Evolutionary conservation across 1,140 invertebrate genomes (phyloP).

Genomic region (Penaeus indicus): DNA sequence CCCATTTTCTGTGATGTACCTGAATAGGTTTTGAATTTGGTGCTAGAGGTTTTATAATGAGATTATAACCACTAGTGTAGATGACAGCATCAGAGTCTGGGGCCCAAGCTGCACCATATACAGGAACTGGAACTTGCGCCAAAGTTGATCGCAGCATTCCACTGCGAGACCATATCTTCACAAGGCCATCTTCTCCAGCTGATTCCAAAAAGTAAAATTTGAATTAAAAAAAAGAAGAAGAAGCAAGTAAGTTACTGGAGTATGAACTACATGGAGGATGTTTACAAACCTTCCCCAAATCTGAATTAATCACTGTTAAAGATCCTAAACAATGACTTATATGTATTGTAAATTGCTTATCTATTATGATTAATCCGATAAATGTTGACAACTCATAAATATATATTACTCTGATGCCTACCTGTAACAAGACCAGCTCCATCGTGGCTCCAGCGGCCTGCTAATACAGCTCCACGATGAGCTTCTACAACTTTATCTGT

Average conservation of each 20-base stretch:
- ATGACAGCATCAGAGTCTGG: conserved; percentile 87
- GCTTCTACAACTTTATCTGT: conserved; percentile 94
- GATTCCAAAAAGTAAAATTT: background rate
- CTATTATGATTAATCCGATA: background rate
- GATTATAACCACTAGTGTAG: conserved; percentile 84
- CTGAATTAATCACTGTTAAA: background rate
- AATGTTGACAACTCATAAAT: background rate
- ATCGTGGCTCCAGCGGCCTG: conserved; percentile 88
- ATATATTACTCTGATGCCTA: conserved; percentile 68
- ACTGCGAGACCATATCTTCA: conserved; percentile 97
- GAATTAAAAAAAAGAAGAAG: background rate
- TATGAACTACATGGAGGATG: background rate
- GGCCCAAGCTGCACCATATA: conserved; percentile 90
- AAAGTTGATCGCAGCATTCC: conserved; percentile 94
- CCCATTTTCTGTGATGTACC: conserved; percentile 34
- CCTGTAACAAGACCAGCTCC: conserved; percentile 91
- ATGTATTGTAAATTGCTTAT: background rate
- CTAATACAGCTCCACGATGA: conserved; percentile 79
- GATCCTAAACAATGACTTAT: background rate
- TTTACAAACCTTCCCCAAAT: background rate
- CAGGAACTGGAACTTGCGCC: conserved; percentile 81
- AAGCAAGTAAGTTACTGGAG: background rate
- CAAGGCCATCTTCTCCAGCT: conserved; percentile 95
- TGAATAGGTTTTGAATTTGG: conserved; percentile 84
- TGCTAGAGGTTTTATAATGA: conserved; percentile 91